Conservation (phyloP, 64 coral and sea anemone genomes). For the Pocillopora damicornis region DNA sequence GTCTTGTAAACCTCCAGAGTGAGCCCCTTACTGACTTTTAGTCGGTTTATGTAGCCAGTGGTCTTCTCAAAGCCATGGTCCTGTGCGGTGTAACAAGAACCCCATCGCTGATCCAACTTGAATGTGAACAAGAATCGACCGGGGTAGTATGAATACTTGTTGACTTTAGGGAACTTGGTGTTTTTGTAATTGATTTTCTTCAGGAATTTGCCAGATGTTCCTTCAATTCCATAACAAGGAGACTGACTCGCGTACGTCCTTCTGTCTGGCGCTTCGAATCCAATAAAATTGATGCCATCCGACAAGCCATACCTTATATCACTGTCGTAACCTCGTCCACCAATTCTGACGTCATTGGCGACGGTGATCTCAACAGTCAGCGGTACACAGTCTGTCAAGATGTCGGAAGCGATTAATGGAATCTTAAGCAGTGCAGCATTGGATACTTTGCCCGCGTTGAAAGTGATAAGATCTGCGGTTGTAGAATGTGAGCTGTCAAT, state of each 20-base stretch:
- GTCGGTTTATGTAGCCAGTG: not conserved
- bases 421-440: not conserved
- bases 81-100: conserved; percentile 1
- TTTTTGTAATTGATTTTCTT: no score
- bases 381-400: not conserved
- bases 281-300: not conserved
- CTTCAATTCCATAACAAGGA: not conserved
- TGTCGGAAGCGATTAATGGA: not conserved
- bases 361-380: conserved; percentile 11
- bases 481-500: not conserved
- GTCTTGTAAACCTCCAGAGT: conserved; percentile 5
- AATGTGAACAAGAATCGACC: not conserved
- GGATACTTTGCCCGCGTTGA: not conserved
- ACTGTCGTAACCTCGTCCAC: not conserved
- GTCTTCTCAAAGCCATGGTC: not conserved
- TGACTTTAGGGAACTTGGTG: no score
- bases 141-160: not conserved
- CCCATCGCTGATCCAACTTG: conserved; percentile 9
- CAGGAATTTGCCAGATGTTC: not conserved
- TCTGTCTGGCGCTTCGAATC: not conserved
- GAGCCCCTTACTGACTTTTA: not conserved
- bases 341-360: conserved; percentile 18
- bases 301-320: conserved; percentile 10
- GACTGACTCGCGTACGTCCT: not conserved
- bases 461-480: not conserved